Percentiles rank a stretch among this genome's conserved stretches.
These are phyloP conservation scores for Sepiola atlantica DNA, from an alignment of 2,888 invertebrate species.

Conservation along the genomic window DNA sequence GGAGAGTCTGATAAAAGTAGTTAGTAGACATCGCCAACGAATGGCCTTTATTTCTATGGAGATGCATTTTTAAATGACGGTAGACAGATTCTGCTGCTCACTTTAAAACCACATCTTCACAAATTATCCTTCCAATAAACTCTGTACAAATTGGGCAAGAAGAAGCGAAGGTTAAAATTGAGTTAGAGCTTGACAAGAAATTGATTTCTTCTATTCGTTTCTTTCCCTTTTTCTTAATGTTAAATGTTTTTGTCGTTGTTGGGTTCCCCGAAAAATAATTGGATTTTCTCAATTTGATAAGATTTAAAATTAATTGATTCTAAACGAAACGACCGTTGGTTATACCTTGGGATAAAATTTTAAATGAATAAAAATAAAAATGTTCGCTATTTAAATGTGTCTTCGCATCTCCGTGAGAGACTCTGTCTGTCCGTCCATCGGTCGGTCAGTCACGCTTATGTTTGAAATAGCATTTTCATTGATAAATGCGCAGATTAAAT, in stretches of 20 bases:
- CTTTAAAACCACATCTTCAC: background rate
- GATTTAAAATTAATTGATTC: slow-evolving; percentile 32
- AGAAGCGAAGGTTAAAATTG: background rate
- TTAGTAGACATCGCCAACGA: too few relatives aligned
- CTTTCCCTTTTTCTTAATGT: background rate
- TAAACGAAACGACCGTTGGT: background rate
- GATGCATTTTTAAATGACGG: background rate
- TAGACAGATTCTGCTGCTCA: background rate
- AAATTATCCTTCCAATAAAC: background rate
- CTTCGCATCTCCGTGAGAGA: too few relatives aligned
- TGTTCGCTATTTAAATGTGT: too few relatives aligned
- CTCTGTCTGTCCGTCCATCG: too few relatives aligned
- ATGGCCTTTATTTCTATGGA: too few relatives aligned
- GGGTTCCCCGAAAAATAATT: background rate
- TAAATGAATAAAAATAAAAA: background rate
- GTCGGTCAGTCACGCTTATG: too few relatives aligned
- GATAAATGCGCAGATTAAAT: too few relatives aligned
- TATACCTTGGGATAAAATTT: background rate
- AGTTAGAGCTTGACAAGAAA: background rate
- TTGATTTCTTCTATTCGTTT: background rate
- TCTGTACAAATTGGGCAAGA: background rate
- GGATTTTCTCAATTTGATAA: slow-evolving; percentile 20
- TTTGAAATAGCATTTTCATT: too few relatives aligned
- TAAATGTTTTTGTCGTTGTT: background rate
- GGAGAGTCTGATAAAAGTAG: too few relatives aligned